These are phyloP conservation scores for Disparrhopalites patrizii DNA, from an alignment of 2,888 invertebrate genomes.

Conservation along the genomic window DNA sequence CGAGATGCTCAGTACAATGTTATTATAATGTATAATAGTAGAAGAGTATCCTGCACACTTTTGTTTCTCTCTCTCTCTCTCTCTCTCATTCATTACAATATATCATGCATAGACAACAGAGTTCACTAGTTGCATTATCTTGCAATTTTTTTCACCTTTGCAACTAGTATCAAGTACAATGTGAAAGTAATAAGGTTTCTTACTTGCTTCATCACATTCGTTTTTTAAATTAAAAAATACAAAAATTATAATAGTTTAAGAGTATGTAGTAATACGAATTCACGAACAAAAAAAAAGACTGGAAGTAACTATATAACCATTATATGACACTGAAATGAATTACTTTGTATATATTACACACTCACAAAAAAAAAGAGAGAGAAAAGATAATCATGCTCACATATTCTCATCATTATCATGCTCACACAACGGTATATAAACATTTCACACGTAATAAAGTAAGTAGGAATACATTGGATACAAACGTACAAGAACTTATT, in stretches of 20 bases:
- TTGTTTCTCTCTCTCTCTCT: not conserved
- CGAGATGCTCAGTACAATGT: not conserved
- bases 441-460: too few relatives aligned
- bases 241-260: not conserved
- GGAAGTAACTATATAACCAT: slow-evolving; percentile 2
- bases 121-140: not conserved
- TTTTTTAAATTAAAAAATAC: slow-evolving; percentile 13
- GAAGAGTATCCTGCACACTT: slow-evolving; percentile 6
- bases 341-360: too few relatives aligned
- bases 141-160: too few relatives aligned
- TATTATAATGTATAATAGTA: not conserved
- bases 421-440: too few relatives aligned
- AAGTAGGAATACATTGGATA: too few relatives aligned
- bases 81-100: too few relatives aligned
- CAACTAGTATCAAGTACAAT: slow-evolving; percentile 11
- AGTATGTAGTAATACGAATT: not conserved
- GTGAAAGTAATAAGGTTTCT: slow-evolving; percentile 3
- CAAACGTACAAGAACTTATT: slow-evolving; percentile 1
- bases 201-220: not conserved
- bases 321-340: slow-evolving; percentile 7
- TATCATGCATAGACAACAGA: not conserved
- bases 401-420: not conserved
- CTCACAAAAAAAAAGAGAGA: not conserved
- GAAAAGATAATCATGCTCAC: not conserved
- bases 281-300: not conserved